Percentiles rank a stretch among this genome's conserved stretches.
Evolutionary conservation across 2,797 vertebrate genomes (phyloP).

Genomic region (Gymnothorax reevesii): DNA sequence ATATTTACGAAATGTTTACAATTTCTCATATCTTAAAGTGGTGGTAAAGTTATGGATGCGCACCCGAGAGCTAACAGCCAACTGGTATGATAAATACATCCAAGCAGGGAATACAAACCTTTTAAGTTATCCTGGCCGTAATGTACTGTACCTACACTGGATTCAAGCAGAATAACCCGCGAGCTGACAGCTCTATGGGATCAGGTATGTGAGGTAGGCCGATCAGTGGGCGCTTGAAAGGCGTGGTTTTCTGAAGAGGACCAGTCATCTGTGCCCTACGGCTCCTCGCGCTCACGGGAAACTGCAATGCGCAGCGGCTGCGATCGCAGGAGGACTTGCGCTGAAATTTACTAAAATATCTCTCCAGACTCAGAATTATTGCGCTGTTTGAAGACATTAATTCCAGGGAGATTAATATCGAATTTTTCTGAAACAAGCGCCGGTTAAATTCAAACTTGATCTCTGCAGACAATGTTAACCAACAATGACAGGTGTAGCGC

Average conservation of each 20-base stretch:
- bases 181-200: neutral
- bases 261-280: neutral
- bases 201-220: neutral
- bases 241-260: constrained; percentile 15
- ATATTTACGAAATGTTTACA: neutral
- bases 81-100: neutral
- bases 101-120: neutral
- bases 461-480: neutral
- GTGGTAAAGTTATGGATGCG: neutral
- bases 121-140: neutral
- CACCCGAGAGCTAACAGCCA: neutral
- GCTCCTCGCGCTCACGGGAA: neutral
- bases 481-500: neutral
- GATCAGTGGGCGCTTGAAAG: constrained; percentile 9
- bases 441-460: neutral
- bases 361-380: neutral
- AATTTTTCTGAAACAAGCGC: neutral
- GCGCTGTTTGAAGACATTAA: neutral
- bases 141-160: neutral
- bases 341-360: neutral
- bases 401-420: neutral
- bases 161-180: too few relatives aligned
- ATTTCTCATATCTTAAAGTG: neutral
- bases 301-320: neutral
- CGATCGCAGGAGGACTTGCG: neutral